Evolutionary conservation across 1,140 invertebrate species (phyloP).

Genomic region (Thaumatotibia leucotreta): DNA sequence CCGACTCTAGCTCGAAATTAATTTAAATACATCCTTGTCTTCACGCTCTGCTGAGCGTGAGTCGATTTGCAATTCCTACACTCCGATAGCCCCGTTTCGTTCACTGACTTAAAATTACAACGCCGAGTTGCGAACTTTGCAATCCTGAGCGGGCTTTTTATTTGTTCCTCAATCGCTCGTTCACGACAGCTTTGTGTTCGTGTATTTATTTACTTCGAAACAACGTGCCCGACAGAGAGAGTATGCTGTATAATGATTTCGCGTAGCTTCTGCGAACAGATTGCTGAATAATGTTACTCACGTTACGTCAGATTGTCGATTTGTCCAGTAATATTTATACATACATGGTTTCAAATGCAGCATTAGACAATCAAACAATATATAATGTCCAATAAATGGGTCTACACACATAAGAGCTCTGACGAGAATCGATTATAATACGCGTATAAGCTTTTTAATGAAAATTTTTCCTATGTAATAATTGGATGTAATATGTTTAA

Average conservation of each 20-base stretch:
- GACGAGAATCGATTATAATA: too few species aligned
- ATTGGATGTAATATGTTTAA: too few species aligned
- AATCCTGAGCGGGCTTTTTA: conserved; percentile 43
- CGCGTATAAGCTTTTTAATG: too few species aligned
- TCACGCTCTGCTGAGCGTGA: conserved; percentile 50
- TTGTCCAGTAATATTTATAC: too few species aligned
- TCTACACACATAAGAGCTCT: too few species aligned
- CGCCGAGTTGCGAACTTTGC: conserved; percentile 44
- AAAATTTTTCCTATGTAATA: too few species aligned
- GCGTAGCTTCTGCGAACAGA: not conserved
- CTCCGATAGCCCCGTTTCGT: conserved; percentile 46
- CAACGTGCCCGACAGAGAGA: not conserved
- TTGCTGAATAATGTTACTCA: not conserved
- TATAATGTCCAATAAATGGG: too few species aligned
- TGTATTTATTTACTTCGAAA: conserved; percentile 32
- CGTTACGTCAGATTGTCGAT: not conserved
- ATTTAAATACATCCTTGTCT: conserved; percentile 59
- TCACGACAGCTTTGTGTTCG: conserved; percentile 33
- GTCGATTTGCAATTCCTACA: conserved; percentile 60
- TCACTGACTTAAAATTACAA: conserved; percentile 61
- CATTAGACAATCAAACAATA: too few species aligned
- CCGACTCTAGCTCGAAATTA: conserved; percentile 43
- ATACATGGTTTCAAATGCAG: too few species aligned
- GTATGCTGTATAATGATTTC: not conserved
- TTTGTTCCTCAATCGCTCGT: conserved; percentile 42